Percentiles rank a stretch among this genome's conserved stretches.
Conservation (phyloP, 1,140 invertebrate genomes). For the Penaeus vannamei region DNA sequence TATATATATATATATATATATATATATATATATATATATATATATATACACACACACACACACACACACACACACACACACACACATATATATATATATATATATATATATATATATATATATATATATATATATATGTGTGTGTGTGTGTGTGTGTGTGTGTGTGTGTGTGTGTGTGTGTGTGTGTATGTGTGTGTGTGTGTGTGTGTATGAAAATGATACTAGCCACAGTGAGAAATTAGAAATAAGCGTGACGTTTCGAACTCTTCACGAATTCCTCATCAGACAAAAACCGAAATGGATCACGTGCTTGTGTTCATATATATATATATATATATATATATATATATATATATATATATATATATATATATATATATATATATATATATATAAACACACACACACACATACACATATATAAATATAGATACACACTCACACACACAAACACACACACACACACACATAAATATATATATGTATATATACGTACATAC, state of each 20-base stretch:
- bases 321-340: slow-evolving; percentile 16
- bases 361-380: slow-evolving; percentile 16
- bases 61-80: too few relatives aligned
- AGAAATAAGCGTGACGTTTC: too few relatives aligned
- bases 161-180: slow-evolving; percentile 11
- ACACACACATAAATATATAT: slow-evolving; percentile 6
- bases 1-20: slow-evolving; percentile 16
- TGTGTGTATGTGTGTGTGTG: slow-evolving; percentile 6
- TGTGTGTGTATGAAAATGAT: slow-evolving; percentile 1
- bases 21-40: slow-evolving; percentile 16
- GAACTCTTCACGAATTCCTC: too few relatives aligned
- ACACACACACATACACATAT: too few relatives aligned
- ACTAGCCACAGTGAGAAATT: not conserved
- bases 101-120: slow-evolving; percentile 16
- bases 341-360: slow-evolving; percentile 10
- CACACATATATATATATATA: too few relatives aligned
- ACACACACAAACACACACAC: too few relatives aligned
- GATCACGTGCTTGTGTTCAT: not conserved
- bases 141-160: slow-evolving; percentile 11
- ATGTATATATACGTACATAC: slow-evolving; percentile 16
- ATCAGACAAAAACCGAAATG: too few relatives aligned
- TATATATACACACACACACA: too few relatives aligned
- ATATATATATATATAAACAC: too few relatives aligned
- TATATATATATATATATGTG: slow-evolving; percentile 13
- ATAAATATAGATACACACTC: too few relatives aligned